Evolutionary conservation across 2,113 vertebrate genomes (phyloP), one percentile per base, ranked within the genome.

Genomic region (Triplophysa rosa): DNA sequence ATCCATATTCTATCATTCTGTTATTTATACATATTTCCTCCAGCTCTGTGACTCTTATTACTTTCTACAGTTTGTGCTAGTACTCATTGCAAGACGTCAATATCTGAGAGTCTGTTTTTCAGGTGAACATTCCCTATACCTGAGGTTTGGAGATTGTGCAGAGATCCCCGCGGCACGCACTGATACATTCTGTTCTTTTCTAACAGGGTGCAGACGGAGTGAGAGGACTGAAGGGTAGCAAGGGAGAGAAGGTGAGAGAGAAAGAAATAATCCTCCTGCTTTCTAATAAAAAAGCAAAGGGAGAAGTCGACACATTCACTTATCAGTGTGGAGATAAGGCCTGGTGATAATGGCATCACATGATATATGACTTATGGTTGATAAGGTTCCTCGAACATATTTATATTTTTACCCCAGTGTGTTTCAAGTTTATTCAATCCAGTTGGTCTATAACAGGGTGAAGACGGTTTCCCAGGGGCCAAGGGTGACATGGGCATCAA

Each of bases 401-500:
- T 49, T 47, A 61, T 79, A 69, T 76, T 82, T 82, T 52, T 42
- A 45, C 19, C 54, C 19, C 8, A n/a, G 23, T 69, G 59, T 65
- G 29, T 73, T 56, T 69, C 49, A 6, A 80, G 29, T 63, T 84
- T 56, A 76, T 23, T 42, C n/a, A 47, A 59, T 71, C 21, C 10
- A 78, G 10, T 86, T 42, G 78, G 68, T 84, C 61, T 75, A 8
- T 64, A 24, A 63, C 87, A 97, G 96, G 96, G 96, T 88, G 96
- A 97, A 91, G 96, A 96, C 21, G 96, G 96, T 81, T 98, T 97
- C 82, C 95, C 94, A 0, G 96, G 96, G 74, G 92, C 91, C 84
- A 98, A 97, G 90, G 96, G 96, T 62, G 95, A 98, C 45, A 93
- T 91, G 85, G 96, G 96, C 26, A 79, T 90, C 73, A 96, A 94